A percentile compares a stretch with the other conserved stretches of the same genome.
These are phyloP conservation scores for Coenonympha arcania DNA, from an alignment of 2,888 invertebrate species.

Conservation along the genomic window DNA sequence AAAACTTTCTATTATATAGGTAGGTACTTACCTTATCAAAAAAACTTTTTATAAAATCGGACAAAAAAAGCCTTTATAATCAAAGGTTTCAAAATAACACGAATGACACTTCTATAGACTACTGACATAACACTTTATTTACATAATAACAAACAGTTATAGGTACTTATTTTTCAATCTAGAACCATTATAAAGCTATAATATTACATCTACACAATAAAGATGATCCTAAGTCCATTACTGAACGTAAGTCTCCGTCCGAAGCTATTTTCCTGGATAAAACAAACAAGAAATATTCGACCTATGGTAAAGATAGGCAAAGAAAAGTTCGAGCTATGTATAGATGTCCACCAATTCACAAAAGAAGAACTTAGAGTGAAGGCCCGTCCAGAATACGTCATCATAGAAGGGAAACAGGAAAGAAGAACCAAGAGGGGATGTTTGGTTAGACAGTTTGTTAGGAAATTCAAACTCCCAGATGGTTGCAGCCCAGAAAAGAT, in stretches of 20 bases:
- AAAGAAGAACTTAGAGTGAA: slow-evolving; percentile 57
- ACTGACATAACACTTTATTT: no score
- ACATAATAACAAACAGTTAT: no score
- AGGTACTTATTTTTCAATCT: no score
- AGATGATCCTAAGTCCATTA: slow-evolving; percentile 33
- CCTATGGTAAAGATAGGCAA: slow-evolving; percentile 47
- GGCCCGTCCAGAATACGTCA: slow-evolving; percentile 49
- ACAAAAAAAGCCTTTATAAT: no score
- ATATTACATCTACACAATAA: no score
- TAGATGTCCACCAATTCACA: slow-evolving; percentile 48
- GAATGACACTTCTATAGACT: no score
- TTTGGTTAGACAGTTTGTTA: slow-evolving; percentile 45
- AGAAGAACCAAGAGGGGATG: slow-evolving; percentile 43
- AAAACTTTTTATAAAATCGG: no score
- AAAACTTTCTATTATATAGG: no score
- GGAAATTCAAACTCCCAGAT: slow-evolving; percentile 54
- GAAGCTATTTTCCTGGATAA: slow-evolving; percentile 29
- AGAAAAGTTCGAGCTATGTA: slow-evolving; percentile 49
- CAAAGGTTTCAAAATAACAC: no score
- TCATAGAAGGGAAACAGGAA: slow-evolving; percentile 62
- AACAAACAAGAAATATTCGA: slow-evolving; percentile 38
- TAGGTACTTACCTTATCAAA: no score
- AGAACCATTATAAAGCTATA: no score
- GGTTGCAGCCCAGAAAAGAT: slow-evolving; percentile 48
- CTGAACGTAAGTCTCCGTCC: slow-evolving; percentile 29